These are phyloP conservation scores for Amazona vittata DNA, from an alignment of 2,113 vertebrate species.

Conservation along the genomic window DNA sequence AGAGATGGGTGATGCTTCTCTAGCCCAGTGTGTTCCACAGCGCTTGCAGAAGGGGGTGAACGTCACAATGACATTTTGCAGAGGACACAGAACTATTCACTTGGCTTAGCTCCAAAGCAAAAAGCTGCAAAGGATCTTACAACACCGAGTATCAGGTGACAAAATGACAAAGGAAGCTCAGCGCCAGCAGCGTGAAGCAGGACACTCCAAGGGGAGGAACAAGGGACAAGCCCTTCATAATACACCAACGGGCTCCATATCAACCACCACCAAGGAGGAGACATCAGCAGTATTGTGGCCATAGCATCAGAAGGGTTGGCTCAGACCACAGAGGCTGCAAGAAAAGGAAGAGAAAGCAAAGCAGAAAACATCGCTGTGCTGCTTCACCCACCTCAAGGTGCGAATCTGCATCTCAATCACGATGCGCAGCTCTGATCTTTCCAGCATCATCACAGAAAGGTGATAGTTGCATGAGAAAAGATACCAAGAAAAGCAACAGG, in stretches of 20 bases:
- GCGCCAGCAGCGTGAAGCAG: not conserved
- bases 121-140: not conserved
- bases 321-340: not conserved
- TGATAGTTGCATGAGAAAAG: not conserved
- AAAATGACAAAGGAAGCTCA: not conserved
- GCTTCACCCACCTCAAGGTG: not conserved
- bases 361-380: not conserved
- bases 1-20: not conserved
- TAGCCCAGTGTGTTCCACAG: accelerated
- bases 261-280: not conserved
- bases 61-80: not conserved
- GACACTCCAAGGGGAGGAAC: not conserved
- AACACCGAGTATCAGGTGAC: not conserved
- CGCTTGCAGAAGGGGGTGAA: not conserved
- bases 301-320: not conserved
- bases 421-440: not conserved
- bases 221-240: not conserved
- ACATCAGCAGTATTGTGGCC: accelerated
- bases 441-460: not conserved
- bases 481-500: not conserved
- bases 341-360: not conserved
- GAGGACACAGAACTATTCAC: not conserved
- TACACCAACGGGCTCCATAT: not conserved
- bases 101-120: not conserved
- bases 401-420: not conserved